Conservation (phyloP, 2,113 vertebrate species). For the Rhagologus leucostigma region DNA sequence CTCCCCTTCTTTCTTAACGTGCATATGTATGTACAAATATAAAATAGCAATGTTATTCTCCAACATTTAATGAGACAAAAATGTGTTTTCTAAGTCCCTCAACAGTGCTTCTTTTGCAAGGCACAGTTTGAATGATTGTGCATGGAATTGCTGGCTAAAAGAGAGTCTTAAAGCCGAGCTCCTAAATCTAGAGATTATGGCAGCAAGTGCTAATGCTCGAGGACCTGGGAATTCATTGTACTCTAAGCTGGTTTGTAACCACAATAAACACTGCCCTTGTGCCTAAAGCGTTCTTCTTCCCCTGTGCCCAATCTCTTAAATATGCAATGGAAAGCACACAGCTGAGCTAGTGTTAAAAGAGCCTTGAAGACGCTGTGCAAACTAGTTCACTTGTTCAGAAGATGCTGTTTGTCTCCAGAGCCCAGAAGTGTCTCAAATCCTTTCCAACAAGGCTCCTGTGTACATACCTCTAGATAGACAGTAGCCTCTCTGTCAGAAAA, state of each 20-base stretch:
- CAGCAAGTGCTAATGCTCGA: neutral
- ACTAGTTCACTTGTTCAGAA: neutral
- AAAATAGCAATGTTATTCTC: neutral
- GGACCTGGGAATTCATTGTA: neutral
- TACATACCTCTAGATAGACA: neutral
- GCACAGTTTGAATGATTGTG: neutral
- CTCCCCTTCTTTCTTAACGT: neutral
- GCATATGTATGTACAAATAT: neutral
- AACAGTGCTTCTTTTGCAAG: neutral
- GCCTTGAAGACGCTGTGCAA: neutral
- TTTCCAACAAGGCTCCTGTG: neutral
- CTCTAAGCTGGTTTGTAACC: neutral
- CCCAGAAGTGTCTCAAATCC: neutral
- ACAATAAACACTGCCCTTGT: neutral
- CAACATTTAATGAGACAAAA: neutral
- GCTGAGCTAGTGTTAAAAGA: neutral
- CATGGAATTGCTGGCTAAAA: neutral
- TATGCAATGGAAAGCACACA: neutral
- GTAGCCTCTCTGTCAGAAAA: neutral
- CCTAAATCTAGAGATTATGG: neutral
- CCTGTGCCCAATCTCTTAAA: neutral
- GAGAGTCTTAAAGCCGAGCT: neutral
- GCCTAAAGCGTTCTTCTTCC: neutral
- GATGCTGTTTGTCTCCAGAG: neutral
- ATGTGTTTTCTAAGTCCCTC: neutral